Base-by-base conservation (phyloP, 2,113 vertebrate genomes). In the Chunga burmeisteri region DNA sequence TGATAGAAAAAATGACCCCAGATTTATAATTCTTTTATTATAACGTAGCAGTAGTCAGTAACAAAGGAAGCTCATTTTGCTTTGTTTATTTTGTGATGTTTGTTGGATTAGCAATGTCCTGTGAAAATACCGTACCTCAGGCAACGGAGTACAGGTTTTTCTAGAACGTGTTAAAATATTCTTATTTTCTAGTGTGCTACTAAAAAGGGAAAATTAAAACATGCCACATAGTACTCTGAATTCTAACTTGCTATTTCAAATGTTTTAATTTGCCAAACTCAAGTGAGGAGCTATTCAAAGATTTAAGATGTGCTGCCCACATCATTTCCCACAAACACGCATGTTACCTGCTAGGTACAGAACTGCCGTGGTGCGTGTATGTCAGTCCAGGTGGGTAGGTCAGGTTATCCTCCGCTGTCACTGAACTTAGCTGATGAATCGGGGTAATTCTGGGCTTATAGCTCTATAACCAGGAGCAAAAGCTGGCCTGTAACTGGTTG, bases 31-130 rank as follows among this genome's bases (percentile, higher is more conserved):
- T 92, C 49, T 85, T 84, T 90, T 81, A 40, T 67, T 96, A 13
- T 92, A 63, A 71, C 16, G 46, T 78, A 74, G 77, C 63, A 89
- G 47, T 81, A 86, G 50, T 79, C 81, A 94, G 58, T 79, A 92
- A 90, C 77, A 94, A 94, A 96, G 46, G 77, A 72, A 94, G 42
- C n/a, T 79, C 1, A 42, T 92, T 97, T 89, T 91, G 18, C 52
- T 78, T 84, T 93, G 78, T 78, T 92, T 55, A 30, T 67, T 94
- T 71, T 90, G 73, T 87, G 65, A 34, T 85, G 56, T 75, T 94
- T 86, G 34, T 81, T 92, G 77, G 67, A 81, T 84, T 91, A 85
- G 20, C 49, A 68, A 38, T 16, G 46, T 80, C 62, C 93, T 91
- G 26, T 85, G 89, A 80, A 89, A 88, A 73, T n/a, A 22, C 29